phyloP scores from a whole-genome alignment of 2,888 invertebrate species.

The Cheilosia vernalis region DNA sequence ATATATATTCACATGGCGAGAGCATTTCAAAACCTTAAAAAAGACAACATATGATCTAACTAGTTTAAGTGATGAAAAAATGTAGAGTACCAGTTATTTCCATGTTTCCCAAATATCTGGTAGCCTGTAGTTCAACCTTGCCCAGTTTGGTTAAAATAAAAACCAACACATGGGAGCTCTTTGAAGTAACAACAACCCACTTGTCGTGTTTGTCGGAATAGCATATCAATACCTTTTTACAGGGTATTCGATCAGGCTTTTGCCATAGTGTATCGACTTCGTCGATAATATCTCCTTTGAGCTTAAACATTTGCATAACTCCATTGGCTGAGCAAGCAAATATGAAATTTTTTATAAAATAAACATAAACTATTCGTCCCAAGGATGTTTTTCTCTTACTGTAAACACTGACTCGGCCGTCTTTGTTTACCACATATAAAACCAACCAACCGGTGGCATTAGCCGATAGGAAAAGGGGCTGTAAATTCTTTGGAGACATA shows the following conservation, averaged over 20 bases:
- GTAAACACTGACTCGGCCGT: slow-evolving; percentile 56
- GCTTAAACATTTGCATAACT: slow-evolving; percentile 77
- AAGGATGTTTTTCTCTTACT: slow-evolving; percentile 76
- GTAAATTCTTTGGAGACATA: slow-evolving; percentile 1
- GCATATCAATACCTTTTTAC: slow-evolving; percentile 77
- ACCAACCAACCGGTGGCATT: slow-evolving; percentile 80
- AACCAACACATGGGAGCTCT: slow-evolving; percentile 79
- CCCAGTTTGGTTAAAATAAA: slow-evolving; percentile 76
- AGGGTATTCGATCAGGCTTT: slow-evolving; percentile 78
- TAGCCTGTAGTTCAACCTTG: slow-evolving; percentile 69
- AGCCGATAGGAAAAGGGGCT: slow-evolving; percentile 76
- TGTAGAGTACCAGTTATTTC: slow-evolving; percentile 78
- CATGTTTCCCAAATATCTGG: slow-evolving; percentile 77
- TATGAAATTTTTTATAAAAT: slow-evolving; percentile 76
- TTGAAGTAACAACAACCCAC: slow-evolving; percentile 78
- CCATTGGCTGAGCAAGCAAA: slow-evolving; percentile 78
- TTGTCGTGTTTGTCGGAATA: slow-evolving; percentile 64
- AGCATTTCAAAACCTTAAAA: slow-evolving; percentile 77
- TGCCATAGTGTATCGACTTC: slow-evolving; percentile 79
- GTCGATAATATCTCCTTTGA: slow-evolving; percentile 55
- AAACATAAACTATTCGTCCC: slow-evolving; percentile 77
- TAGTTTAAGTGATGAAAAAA: neutral
- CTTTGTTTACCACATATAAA: slow-evolving; percentile 64
- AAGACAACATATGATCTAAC: neutral
- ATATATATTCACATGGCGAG: slow-evolving; percentile 75